Evolutionary conservation across 1,140 invertebrate species (phyloP), one percentile per base, ranked within the genome.

Genomic region (Hycleus cichorii): DNA sequence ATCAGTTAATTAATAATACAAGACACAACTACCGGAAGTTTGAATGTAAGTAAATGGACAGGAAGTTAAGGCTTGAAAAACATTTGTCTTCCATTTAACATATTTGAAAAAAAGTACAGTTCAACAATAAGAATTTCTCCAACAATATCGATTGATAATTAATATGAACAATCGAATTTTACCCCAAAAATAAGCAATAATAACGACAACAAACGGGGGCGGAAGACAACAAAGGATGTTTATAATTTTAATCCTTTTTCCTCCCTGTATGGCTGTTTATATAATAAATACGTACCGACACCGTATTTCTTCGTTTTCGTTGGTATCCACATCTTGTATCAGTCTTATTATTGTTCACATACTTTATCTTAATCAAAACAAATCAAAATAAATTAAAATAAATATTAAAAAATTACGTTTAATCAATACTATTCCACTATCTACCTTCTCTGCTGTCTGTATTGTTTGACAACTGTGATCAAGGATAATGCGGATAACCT

Each of bases 291-390:
- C 80, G 81, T 72, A 83, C 82, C 81, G 65, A 83, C 81, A 66
- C 80, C 81, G 74, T 82, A 82, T 74, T 83, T 83, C 59, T 81
- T 82, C 27, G 76, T 80, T 67, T 82, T 83, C 42, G 81, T 81
- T 47, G 79, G 80, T 47, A 76, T 80, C 81, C 81, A 83, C 81
- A 83, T 83, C 62, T 67, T 71, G 45, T 40, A 49, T 12, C 18
- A 57, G 50, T 63, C 57, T 44, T 47, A 55, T 39, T 43, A 55
- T 47, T 66, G 53, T 62, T 70, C 60, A 70, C 68, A 69, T 69
- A 62, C 55, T 67, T 42, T 11, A n/a, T 7, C 40, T 7, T 9
- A 42, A 59, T 50, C 62, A 60, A 58, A 53, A 57, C 51, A 53
- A 62, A 67, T 67, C 65, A 60, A 68, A 66, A 64, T 42, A 4